phyloP scores from a whole-genome alignment of 2,797 vertebrate species.

The Rhinatrema bivittatum region DNA sequence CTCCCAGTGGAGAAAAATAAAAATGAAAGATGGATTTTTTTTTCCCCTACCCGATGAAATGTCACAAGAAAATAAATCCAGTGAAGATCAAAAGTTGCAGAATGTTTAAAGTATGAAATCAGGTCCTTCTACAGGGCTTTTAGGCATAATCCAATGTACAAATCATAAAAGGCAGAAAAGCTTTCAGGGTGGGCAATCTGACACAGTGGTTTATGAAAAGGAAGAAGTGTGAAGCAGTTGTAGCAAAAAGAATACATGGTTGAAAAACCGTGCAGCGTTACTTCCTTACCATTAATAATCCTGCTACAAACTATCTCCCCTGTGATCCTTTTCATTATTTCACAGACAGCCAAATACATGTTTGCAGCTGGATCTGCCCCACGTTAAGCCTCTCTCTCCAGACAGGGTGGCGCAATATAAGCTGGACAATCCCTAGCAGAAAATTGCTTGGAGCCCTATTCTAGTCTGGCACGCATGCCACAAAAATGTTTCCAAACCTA shows the following conservation, averaged over 20 bases:
- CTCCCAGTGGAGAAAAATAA: slow-evolving; percentile 9
- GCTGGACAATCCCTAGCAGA: slow-evolving; percentile 29
- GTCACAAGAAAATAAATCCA: slow-evolving; percentile 29
- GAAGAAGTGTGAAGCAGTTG: slow-evolving; percentile 41
- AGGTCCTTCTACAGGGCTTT: slow-evolving; percentile 19
- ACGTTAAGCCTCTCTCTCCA: too few species aligned
- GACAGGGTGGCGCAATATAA: slow-evolving; percentile 27
- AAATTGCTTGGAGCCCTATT: slow-evolving; percentile 33
- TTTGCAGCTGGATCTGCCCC: slow-evolving; percentile 35
- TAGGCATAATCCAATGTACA: slow-evolving; percentile 31
- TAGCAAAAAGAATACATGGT: slow-evolving; percentile 30
- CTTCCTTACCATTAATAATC: slow-evolving; percentile 34
- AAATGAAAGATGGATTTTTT: slow-evolving; percentile 9
- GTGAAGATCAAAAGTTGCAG: slow-evolving; percentile 30
- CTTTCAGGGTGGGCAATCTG: slow-evolving; percentile 38
- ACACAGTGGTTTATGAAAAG: slow-evolving; percentile 46
- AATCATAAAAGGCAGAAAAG: slow-evolving; percentile 33
- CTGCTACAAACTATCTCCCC: slow-evolving; percentile 46
- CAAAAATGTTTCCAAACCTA: slow-evolving; percentile 20
- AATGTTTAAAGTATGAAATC: slow-evolving; percentile 10
- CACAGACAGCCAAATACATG: too few species aligned
- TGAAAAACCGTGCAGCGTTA: slow-evolving; percentile 44
- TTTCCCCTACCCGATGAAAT: slow-evolving; percentile 7
- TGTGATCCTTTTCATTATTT: slow-evolving; percentile 52
- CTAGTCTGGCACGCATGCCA: slow-evolving; percentile 19